phyloP scores from a whole-genome alignment of 2,797 vertebrate genomes.

The Microctenopoma steveboyesi region DNA sequence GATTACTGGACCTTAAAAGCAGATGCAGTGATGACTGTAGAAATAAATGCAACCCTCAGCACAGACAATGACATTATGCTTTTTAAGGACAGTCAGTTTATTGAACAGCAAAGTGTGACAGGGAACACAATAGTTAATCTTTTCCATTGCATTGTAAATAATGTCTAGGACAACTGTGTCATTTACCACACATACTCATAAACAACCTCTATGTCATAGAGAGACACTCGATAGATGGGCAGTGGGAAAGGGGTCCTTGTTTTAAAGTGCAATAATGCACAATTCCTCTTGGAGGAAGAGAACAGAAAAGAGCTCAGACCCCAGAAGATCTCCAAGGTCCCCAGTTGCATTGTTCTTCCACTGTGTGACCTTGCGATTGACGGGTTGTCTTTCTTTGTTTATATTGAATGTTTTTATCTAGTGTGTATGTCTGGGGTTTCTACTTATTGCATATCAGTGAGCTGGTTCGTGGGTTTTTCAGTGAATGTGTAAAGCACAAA shows the following conservation, averaged over 20 bases:
- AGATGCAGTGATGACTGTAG: constrained; percentile 2
- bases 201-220: constrained; percentile 59
- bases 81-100: constrained; percentile 80
- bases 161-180: constrained; percentile 65
- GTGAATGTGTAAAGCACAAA: constrained; percentile 73
- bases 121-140: constrained; percentile 69
- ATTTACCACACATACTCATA: constrained; percentile 63
- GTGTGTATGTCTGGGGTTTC: constrained; percentile 54
- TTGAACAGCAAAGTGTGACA: constrained; percentile 85
- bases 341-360: constrained; percentile 60
- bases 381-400: constrained; percentile 29
- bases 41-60: neutral
- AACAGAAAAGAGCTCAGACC: constrained; percentile 57
- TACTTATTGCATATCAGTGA: constrained; percentile 84
- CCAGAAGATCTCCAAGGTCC: constrained; percentile 58
- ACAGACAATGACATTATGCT: constrained; percentile 35
- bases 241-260: constrained; percentile 40
- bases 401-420: constrained; percentile 22
- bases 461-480: constrained; percentile 72
- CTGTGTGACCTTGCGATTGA: constrained; percentile 45
- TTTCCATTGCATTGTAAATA: constrained; percentile 75
- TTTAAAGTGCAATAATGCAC: constrained; percentile 82
- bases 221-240: constrained; percentile 52
- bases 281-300: constrained; percentile 81
- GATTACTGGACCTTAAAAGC: constrained; percentile 33